Percentiles rank a stretch among this genome's conserved stretches.
Evolutionary conservation across 2,113 vertebrate species (phyloP).

Genomic region (Nicator chloris): DNA sequence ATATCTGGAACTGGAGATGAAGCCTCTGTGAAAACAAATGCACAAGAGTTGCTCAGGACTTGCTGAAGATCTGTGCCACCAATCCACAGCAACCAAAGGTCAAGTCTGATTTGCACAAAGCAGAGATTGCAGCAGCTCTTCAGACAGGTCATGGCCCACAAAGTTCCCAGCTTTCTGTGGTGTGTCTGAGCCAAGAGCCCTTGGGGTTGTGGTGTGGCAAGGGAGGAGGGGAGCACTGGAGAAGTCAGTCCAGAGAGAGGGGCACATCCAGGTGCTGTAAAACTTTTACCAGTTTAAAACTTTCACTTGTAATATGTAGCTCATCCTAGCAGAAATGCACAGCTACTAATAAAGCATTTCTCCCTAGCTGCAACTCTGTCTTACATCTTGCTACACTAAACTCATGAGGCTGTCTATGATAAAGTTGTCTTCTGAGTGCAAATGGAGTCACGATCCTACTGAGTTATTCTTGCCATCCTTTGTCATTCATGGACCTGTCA

Average conservation of each 20-base stretch:
- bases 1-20: neutral
- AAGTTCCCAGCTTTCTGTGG: neutral
- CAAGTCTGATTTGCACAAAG: neutral
- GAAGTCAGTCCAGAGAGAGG: neutral
- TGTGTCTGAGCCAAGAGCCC: neutral
- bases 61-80: neutral
- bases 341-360: neutral
- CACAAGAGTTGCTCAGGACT: neutral
- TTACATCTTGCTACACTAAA: neutral
- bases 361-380: neutral
- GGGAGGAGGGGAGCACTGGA: neutral
- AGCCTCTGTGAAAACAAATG: neutral
- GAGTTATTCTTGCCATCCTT: neutral
- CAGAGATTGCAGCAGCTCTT: neutral
- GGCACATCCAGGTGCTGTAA: neutral
- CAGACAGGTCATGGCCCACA: rapidly evolving
- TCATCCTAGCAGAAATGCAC: neutral
- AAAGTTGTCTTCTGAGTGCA: neutral
- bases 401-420: neutral
- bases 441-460: neutral
- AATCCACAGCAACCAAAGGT: neutral
- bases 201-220: rapidly evolving
- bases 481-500: neutral
- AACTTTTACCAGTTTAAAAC: neutral
- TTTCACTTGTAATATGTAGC: neutral